Conservation (phyloP, 2,113 vertebrate species). For the Takifugu flavidus region DNA sequence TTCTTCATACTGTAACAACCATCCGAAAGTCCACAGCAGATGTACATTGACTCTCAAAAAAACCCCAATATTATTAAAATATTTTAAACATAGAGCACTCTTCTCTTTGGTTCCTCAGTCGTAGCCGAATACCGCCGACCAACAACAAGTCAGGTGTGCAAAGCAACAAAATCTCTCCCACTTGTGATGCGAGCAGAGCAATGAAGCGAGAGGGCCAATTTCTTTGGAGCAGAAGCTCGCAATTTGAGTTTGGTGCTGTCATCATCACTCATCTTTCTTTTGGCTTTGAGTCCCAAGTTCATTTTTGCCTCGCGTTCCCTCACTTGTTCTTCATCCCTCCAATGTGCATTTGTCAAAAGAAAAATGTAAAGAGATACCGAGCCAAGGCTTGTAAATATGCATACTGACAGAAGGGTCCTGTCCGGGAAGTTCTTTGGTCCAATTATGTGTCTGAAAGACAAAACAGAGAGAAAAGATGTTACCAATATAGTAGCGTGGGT, state of each 20-base stretch:
- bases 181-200: slow-evolving; percentile 48
- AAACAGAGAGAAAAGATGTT: slow-evolving; percentile 15
- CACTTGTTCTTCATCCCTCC: slow-evolving; percentile 77
- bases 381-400: slow-evolving; percentile 68
- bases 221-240: slow-evolving; percentile 56
- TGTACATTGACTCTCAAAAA: slow-evolving; percentile 70
- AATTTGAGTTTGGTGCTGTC: slow-evolving; percentile 60
- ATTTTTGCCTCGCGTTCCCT: slow-evolving; percentile 70
- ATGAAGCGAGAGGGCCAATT: slow-evolving; percentile 44
- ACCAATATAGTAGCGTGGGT: slow-evolving; percentile 11
- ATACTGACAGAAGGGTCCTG: slow-evolving; percentile 69
- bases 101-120: slow-evolving; percentile 76
- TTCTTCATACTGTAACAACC: slow-evolving; percentile 68
- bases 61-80: slow-evolving; percentile 19
- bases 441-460: slow-evolving; percentile 86
- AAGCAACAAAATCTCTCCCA: slow-evolving; percentile 51
- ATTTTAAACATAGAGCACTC: slow-evolving; percentile 49
- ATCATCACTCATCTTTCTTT: slow-evolving; percentile 61
- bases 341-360: slow-evolving; percentile 72
- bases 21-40: slow-evolving; percentile 82
- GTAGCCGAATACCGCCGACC: slow-evolving; percentile 56
- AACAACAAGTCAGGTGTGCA: slow-evolving; percentile 67
- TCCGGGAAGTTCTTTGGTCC: slow-evolving; percentile 66
- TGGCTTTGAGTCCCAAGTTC: slow-evolving; percentile 64
- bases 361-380: slow-evolving; percentile 74